Conservation (phyloP, 2,113 vertebrate genomes). For the Meles meles region DNA sequence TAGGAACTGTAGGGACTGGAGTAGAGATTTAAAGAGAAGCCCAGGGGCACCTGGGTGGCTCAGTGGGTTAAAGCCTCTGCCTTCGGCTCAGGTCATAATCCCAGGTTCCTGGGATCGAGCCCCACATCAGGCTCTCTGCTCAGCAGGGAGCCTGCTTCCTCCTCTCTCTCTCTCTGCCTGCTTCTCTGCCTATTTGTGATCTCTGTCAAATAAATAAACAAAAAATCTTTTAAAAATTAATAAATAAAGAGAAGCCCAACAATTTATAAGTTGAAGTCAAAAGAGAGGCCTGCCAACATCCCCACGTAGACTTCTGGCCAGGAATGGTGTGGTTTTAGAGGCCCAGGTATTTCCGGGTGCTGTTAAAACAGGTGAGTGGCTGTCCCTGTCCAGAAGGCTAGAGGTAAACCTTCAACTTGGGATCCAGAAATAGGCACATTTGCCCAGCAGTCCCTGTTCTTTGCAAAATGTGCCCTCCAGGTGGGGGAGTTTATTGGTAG, state of each 20-base stretch:
- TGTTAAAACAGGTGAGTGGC: background rate
- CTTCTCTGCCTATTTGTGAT: too few relatives aligned
- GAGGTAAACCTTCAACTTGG: background rate
- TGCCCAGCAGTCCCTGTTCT: background rate
- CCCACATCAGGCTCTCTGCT: too few relatives aligned
- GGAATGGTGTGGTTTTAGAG: background rate
- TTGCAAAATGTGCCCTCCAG: background rate
- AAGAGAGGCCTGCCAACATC: background rate
- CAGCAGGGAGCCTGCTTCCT: too few relatives aligned
- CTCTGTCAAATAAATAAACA: too few relatives aligned
- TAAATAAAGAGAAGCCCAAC: background rate
- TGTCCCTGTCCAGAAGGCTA: background rate
- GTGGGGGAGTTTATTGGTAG: background rate
- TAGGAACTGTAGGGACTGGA: background rate
- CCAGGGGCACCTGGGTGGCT: background rate
- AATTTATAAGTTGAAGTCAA: background rate
- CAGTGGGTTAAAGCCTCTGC: too few relatives aligned
- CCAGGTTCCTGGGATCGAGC: too few relatives aligned
- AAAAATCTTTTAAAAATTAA: too few relatives aligned
- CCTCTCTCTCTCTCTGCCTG: too few relatives aligned
- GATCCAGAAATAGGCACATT: background rate
- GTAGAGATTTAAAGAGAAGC: background rate
- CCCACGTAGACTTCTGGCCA: background rate
- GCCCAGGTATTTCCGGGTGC: background rate
- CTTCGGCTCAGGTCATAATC: too few relatives aligned